phyloP scores from a whole-genome alignment of 2,797 vertebrate species.

The Phataginus tetradactyla region DNA sequence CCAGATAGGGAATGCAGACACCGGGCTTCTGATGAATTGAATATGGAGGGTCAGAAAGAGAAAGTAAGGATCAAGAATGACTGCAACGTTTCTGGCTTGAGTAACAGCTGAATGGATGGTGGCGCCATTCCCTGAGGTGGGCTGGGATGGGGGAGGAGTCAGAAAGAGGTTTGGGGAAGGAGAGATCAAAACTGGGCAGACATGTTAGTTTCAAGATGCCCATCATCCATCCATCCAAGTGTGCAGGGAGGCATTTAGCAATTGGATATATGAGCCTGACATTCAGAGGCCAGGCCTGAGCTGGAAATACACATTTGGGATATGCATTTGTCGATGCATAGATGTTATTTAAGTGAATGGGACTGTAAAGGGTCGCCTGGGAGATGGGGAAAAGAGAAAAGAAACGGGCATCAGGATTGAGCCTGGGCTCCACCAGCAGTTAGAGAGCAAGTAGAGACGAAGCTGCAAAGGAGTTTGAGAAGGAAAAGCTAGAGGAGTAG shows the following conservation, averaged over 20 bases:
- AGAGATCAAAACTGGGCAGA: background rate
- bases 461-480: background rate
- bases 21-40: background rate
- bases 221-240: background rate
- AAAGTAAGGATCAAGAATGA: no score
- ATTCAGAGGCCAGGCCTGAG: background rate
- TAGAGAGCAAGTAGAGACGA: background rate
- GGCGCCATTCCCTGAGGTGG: background rate
- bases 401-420: background rate
- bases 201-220: background rate
- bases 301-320: background rate
- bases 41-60: background rate
- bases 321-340: background rate
- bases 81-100: background rate
- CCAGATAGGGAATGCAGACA: background rate
- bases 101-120: background rate
- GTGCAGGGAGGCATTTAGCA: background rate
- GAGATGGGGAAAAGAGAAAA: background rate
- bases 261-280: background rate
- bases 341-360: background rate
- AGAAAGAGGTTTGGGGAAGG: background rate
- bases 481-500: background rate
- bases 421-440: background rate
- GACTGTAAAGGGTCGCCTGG: background rate
- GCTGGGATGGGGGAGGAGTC: background rate